A percentile compares a stretch with the other conserved stretches of the same genome.
Conservation (phyloP, 2,797 vertebrate genomes). For the Malurus leucopterus region DNA sequence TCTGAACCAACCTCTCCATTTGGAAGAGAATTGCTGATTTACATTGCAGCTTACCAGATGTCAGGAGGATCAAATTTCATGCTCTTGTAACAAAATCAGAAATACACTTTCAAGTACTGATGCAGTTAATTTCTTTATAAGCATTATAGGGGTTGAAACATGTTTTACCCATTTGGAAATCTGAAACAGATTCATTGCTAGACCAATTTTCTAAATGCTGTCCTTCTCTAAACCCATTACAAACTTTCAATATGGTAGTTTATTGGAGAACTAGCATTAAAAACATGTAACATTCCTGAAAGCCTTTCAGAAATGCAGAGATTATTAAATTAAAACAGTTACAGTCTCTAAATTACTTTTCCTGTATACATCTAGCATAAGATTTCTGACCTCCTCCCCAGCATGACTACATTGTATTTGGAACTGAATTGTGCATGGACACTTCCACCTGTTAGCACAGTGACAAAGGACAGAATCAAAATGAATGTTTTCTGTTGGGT, state of each 20-base stretch:
- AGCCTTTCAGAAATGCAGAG: constrained; percentile 5
- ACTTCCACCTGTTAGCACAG: not conserved
- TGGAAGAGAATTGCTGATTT: constrained; percentile 28
- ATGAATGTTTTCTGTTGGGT: not conserved
- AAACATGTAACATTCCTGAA: not conserved
- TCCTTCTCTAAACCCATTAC: constrained; percentile 17
- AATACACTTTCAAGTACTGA: not conserved
- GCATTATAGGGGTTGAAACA: not conserved
- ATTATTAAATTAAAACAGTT: constrained; percentile 19
- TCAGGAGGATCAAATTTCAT: constrained; percentile 27
- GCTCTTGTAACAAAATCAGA: constrained; percentile 10
- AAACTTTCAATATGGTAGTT: not conserved
- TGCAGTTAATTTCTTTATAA: constrained; percentile 21
- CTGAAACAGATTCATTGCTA: not conserved
- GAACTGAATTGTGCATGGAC: not conserved
- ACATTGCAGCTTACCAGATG: constrained; percentile 12
- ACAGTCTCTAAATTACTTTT: constrained; percentile 13
- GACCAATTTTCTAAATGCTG: constrained; percentile 1
- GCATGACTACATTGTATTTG: not conserved
- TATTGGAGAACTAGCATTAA: not conserved
- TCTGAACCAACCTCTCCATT: not conserved
- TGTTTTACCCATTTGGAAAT: constrained; percentile 25
- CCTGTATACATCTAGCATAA: not conserved
- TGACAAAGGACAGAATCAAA: not conserved
- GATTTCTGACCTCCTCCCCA: not conserved